phyloP scores from a whole-genome alignment of 2,797 vertebrate species.

The Oceanodroma leucorhoa region DNA sequence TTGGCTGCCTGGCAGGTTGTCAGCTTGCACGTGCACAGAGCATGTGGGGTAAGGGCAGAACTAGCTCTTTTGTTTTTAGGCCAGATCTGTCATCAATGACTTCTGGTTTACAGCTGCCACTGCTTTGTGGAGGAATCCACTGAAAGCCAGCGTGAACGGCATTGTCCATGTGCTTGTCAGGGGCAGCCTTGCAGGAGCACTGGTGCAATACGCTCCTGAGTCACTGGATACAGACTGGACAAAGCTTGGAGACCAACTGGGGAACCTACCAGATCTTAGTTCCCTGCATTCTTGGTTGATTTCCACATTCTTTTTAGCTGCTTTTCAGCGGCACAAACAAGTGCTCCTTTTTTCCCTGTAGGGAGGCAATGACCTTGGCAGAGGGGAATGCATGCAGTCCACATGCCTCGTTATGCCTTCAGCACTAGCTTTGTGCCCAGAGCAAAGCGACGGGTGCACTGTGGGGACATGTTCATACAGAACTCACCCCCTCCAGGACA shows the following conservation, averaged over 20 bases:
- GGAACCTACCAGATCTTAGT: background rate
- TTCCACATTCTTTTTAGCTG: background rate
- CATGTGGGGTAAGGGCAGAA: background rate
- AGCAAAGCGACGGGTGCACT: background rate
- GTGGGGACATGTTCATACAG: accelerated
- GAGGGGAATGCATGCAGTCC: background rate
- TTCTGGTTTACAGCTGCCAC: background rate
- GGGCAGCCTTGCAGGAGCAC: background rate
- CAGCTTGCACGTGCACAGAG: background rate
- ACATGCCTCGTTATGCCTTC: constrained; percentile 21
- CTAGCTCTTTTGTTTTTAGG: background rate
- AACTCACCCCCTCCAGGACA: background rate
- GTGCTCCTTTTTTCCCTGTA: background rate
- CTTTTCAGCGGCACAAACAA: constrained; percentile 17
- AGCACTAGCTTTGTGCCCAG: constrained; percentile 5
- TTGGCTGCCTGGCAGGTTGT: background rate
- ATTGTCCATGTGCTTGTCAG: background rate
- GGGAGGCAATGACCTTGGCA: constrained; percentile 32
- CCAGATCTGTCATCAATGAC: background rate
- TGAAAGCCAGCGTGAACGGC: background rate
- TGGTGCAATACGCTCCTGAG: background rate
- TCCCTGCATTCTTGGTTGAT: background rate
- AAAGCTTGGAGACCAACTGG: background rate
- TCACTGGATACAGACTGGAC: background rate
- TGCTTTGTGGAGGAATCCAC: background rate